These are phyloP conservation scores for Eulemur mongoz DNA, from an alignment of 2,797 vertebrate species.

Conservation along the genomic window DNA sequence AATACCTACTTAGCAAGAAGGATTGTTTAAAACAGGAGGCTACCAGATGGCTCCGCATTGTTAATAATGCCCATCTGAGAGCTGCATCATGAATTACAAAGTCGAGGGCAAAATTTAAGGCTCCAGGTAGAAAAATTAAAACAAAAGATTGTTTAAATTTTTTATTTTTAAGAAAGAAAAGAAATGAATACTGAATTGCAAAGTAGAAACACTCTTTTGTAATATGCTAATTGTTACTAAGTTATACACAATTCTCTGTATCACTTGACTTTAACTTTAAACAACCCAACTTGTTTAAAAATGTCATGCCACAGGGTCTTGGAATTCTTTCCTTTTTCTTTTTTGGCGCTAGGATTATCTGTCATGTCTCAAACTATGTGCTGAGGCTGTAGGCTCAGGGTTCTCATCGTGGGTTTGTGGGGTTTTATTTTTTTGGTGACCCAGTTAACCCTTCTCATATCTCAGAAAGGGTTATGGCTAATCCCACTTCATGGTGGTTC, in stretches of 20 bases:
- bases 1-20: constrained; percentile 56
- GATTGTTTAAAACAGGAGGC: constrained; percentile 31
- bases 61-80: constrained; percentile 28
- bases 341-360: not conserved
- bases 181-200: not conserved
- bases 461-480: not conserved
- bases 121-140: constrained; percentile 61
- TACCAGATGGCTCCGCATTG: constrained; percentile 47
- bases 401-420: not conserved
- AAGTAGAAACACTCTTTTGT: constrained; percentile 36
- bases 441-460: not conserved
- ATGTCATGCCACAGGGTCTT: not conserved
- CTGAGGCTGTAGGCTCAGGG: not conserved
- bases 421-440: not conserved
- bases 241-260: not conserved
- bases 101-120: constrained; percentile 48
- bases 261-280: not conserved
- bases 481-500: not conserved
- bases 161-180: constrained; percentile 44
- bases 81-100: not conserved
- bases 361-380: not conserved
- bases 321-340: not conserved
- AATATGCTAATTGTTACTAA: not conserved
- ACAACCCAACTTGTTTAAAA: not conserved
- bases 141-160: constrained; percentile 9